phyloP scores from a whole-genome alignment of 2,113 vertebrate genomes.

The Vimba vimba region DNA sequence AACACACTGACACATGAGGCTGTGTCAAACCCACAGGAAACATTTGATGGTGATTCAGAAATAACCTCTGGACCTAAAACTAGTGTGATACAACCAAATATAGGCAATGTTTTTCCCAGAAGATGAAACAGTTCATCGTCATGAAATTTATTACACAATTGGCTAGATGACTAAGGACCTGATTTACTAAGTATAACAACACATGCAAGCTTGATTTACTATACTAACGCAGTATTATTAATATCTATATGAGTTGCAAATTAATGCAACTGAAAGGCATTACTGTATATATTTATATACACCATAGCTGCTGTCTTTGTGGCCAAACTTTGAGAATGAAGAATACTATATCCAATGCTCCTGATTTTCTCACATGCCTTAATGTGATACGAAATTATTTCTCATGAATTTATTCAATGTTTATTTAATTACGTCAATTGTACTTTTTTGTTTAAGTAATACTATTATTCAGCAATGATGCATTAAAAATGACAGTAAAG shows the following conservation, averaged over 20 bases:
- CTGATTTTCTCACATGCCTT: too few relatives aligned
- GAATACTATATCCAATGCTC: neutral
- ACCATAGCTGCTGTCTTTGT: neutral
- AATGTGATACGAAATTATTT: too few relatives aligned
- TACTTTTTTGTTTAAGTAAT: neutral
- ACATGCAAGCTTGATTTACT: neutral
- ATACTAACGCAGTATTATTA: neutral
- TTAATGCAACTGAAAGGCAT: neutral
- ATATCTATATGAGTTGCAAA: neutral
- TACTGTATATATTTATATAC: neutral
- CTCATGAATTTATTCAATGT: neutral
- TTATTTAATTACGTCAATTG: neutral
- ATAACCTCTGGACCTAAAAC: neutral
- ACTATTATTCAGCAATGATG: neutral
- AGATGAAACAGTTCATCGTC: neutral
- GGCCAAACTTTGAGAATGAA: neutral
- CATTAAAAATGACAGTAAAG: neutral
- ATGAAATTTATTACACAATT: neutral
- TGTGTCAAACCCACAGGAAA: neutral
- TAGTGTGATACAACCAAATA: slow-evolving; percentile 12
- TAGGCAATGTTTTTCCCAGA: slow-evolving; percentile 1
- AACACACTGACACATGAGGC: neutral
- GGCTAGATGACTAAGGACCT: neutral
- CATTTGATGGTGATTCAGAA: slow-evolving; percentile 13
- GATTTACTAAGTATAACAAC: neutral